These are phyloP conservation scores for Augiades crinisus DNA, from an alignment of 2,888 invertebrate genomes.

Conservation along the genomic window DNA sequence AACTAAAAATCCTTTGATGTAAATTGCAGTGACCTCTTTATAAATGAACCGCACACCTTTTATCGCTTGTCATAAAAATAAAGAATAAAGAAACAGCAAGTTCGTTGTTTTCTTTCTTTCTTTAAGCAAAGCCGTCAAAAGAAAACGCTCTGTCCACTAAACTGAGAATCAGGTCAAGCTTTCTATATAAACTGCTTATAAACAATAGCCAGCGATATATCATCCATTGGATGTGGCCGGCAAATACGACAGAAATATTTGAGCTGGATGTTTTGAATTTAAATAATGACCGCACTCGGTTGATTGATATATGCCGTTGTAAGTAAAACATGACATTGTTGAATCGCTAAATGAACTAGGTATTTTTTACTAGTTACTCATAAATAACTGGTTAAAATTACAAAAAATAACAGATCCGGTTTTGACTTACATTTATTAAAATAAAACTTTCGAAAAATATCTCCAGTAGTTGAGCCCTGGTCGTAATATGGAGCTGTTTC, in stretches of 20 bases:
- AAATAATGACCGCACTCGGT: constrained; percentile 15
- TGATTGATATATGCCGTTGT: neutral
- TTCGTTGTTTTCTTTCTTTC: neutral
- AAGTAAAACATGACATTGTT: neutral
- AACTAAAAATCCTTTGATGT: no score
- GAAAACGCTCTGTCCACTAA: constrained; percentile 7
- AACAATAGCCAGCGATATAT: constrained; percentile 8
- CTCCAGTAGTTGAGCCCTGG: no score
- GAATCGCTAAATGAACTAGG: no score
- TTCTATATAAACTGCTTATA: constrained; percentile 4
- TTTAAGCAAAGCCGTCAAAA: neutral
- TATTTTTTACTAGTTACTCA: no score
- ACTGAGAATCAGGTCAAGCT: constrained; percentile 7
- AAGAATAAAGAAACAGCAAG: neutral
- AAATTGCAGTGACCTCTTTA: no score
- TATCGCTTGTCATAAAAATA: no score
- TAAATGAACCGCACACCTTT: no score
- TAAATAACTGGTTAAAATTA: no score
- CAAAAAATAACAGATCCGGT: no score
- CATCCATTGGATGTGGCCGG: neutral
- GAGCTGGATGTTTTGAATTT: constrained; percentile 5
- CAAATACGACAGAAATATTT: neutral
- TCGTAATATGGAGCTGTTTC: no score
- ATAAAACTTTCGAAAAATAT: no score
- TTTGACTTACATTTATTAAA: no score